Evolutionary conservation across 2,113 vertebrate genomes (phyloP), one percentile per base, ranked within the genome.

Genomic region (Halichoeres trimaculatus): DNA sequence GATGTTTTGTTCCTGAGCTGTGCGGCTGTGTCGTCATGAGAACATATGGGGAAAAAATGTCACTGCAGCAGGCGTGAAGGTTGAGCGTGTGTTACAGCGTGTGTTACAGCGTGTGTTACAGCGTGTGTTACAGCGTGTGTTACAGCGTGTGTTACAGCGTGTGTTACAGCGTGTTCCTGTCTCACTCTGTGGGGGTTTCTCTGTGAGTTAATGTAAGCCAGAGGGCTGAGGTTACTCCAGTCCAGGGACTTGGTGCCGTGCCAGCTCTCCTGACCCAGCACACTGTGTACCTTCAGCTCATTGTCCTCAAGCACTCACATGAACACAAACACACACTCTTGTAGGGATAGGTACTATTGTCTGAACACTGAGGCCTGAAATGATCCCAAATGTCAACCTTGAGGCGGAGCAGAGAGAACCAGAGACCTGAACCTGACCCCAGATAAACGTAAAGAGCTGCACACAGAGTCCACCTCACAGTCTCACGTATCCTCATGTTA

Each of bases 231-330:
- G 86, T 90, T 85, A 81, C 79, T 79, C 72, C 79, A 87, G 86
- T 90, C 88, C 85, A 74, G 72, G 72, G 79, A 78, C 70, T 88
- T 91, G 89, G 80, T 72, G 13, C 20, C 0, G 22, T n/a, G 80
- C 85, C 89, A 92, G 50, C 34, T 74, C 68, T 74, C 67, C 74
- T 90, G 84, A 87, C 83, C 86, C 85, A 90, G 88, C 85, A 92
- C 91, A 89, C 78, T 86, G 62, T 90, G 89, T 86, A 87, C 86
- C 19, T 34, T 60, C 40, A 74, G 67, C 53, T 3, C 55, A 70
- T 75, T 82, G 73, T 87, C 66, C 76, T 58, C 59, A 52, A 10
- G 48, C 14, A 75, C 34, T 17, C 43, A 35, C 64, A 35, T 34
- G 50, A 22, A 68, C 24, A 55, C 9, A 24, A 0, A 68, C 50